Conservation (phyloP, 2,113 vertebrate species). For the Dendropsophus ebraccatus region DNA sequence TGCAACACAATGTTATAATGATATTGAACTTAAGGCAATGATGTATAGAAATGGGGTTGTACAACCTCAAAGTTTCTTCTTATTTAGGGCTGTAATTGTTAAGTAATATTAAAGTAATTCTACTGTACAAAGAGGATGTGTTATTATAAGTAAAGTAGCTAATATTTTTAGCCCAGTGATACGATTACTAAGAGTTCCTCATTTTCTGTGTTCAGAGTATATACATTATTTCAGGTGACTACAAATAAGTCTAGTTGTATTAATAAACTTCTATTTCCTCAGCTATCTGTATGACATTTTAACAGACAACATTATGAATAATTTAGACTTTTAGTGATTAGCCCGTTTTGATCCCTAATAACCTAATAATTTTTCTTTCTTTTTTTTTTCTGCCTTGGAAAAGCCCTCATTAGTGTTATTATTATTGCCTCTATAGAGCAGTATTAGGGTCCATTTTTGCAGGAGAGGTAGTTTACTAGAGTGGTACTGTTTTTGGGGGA, state of each 20-base stretch:
- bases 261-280: neutral
- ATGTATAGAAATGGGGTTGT: slow-evolving; percentile 20
- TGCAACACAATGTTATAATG: slow-evolving; percentile 31
- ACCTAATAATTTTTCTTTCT: too few relatives aligned
- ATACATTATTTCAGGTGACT: neutral
- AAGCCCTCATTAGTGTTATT: too few relatives aligned
- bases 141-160: slow-evolving; percentile 60
- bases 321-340: too few relatives aligned
- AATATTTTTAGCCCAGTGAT: slow-evolving; percentile 59
- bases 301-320: too few relatives aligned
- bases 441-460: too few relatives aligned
- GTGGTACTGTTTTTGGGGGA: too few relatives aligned
- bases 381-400: too few relatives aligned
- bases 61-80: slow-evolving; percentile 1
- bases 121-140: slow-evolving; percentile 55
- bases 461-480: too few relatives aligned
- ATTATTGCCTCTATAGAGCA: too few relatives aligned
- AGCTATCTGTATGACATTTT: neutral
- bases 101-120: neutral
- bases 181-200: neutral
- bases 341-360: too few relatives aligned
- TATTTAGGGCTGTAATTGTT: slow-evolving; percentile 60
- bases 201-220: neutral
- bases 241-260: neutral
- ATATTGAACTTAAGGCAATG: slow-evolving; percentile 32